Conservation (phyloP, 2,113 vertebrate species). For the Balaeniceps rex region DNA sequence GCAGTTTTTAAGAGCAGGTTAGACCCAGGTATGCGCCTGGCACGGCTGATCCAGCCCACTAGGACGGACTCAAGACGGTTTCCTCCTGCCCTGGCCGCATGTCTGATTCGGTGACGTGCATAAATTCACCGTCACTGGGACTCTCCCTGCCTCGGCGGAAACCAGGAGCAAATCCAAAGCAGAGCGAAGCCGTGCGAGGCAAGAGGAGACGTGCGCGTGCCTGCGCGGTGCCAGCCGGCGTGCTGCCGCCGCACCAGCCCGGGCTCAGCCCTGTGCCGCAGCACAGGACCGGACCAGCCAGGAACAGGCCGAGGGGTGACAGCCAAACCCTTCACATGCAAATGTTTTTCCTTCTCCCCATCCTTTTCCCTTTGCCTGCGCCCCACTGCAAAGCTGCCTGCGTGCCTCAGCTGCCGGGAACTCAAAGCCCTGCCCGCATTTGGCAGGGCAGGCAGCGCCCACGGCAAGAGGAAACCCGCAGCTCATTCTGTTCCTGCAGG, state of each 20-base stretch:
- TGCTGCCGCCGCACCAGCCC: not conserved
- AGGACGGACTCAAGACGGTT: not conserved
- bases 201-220: not conserved
- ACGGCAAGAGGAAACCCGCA: not conserved
- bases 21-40: accelerated
- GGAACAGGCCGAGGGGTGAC: not conserved
- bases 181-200: accelerated
- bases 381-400: not conserved
- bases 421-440: not conserved
- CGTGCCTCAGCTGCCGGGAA: not conserved
- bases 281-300: not conserved
- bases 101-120: not conserved
- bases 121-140: not conserved
- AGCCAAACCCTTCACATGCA: not conserved
- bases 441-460: not conserved
- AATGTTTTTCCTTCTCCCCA: not conserved
- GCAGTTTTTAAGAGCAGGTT: not conserved
- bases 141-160: not conserved
- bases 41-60: not conserved
- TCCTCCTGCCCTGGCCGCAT: not conserved
- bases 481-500: not conserved
- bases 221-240: not conserved
- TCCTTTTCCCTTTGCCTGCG: not conserved
- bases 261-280: not conserved
- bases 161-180: not conserved